Percentiles rank a stretch among this genome's conserved stretches.
Evolutionary conservation across 2,797 vertebrate species (phyloP).

Genomic region (Knipowitschia caucasica): DNA sequence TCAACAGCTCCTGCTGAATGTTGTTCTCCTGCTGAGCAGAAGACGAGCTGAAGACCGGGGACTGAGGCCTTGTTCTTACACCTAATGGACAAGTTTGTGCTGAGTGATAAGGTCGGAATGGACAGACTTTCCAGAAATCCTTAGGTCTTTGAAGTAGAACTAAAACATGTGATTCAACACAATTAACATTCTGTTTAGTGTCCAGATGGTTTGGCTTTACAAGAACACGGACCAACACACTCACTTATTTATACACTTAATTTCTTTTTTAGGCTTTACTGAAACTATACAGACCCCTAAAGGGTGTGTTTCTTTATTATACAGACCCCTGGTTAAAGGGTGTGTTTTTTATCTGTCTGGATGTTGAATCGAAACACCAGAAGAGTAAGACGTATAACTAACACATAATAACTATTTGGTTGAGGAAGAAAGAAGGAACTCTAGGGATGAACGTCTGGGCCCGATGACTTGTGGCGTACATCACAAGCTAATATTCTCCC

Average conservation of each 20-base stretch:
- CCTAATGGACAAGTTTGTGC: background rate
- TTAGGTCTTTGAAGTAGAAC: conserved; percentile 2
- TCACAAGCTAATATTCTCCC: too few species aligned
- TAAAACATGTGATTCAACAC: conserved; percentile 4
- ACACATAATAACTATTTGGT: too few species aligned
- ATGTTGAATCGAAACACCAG: too few species aligned
- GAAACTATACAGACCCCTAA: too few species aligned
- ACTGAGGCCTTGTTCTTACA: background rate
- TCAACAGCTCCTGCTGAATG: background rate
- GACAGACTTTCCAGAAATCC: background rate
- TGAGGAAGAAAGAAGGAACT: too few species aligned
- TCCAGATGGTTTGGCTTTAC: background rate
- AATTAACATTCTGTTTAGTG: background rate
- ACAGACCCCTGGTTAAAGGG: too few species aligned
- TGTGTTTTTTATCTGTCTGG: too few species aligned
- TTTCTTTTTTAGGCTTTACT: background rate
- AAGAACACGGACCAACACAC: background rate
- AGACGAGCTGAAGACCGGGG: background rate
- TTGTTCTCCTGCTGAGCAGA: background rate
- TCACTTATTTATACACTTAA: background rate
- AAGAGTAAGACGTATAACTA: too few species aligned
- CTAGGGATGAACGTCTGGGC: too few species aligned
- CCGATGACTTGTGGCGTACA: too few species aligned
- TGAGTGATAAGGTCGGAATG: background rate
- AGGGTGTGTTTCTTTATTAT: too few species aligned